Evolutionary conservation across 2,113 vertebrate species (phyloP).

Genomic region (Macquaria ambigua): DNA sequence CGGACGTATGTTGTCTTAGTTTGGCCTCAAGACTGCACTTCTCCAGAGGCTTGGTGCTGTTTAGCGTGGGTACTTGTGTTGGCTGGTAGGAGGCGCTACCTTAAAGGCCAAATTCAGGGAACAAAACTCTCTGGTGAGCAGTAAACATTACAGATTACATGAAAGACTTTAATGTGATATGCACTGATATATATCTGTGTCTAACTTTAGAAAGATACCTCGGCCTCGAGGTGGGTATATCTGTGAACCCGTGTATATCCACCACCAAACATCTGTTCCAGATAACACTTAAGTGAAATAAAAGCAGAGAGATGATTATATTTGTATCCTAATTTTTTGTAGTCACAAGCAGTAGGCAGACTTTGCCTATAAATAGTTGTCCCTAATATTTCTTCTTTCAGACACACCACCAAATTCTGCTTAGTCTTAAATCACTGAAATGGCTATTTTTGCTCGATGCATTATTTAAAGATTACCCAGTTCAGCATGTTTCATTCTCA

Average conservation of each 20-base stretch:
- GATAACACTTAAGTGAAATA: not conserved
- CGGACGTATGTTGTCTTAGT: not conserved
- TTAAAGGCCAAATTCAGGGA: conserved; percentile 8
- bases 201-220: conserved; percentile 20
- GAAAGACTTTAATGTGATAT: not conserved
- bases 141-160: conserved; percentile 5
- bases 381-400: conserved; percentile 42
- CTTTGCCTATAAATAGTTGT: conserved; percentile 47
- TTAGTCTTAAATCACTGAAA: conserved; percentile 23
- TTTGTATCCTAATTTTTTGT: not conserved
- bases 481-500: conserved; percentile 38
- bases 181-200: not conserved
- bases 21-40: not conserved
- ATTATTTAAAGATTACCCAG: conserved; percentile 42
- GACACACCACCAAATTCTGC: conserved; percentile 14
- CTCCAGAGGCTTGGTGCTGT: not conserved
- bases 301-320: not conserved
- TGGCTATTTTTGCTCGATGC: conserved; percentile 24
- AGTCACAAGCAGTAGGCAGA: not conserved
- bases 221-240: not conserved
- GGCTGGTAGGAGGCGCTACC: not conserved
- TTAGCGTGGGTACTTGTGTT: not conserved
- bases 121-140: not conserved
- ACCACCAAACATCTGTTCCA: not conserved
- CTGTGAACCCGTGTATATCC: not conserved